Conservation (phyloP, 2,113 vertebrate genomes). For the Orthonyx spaldingii region DNA sequence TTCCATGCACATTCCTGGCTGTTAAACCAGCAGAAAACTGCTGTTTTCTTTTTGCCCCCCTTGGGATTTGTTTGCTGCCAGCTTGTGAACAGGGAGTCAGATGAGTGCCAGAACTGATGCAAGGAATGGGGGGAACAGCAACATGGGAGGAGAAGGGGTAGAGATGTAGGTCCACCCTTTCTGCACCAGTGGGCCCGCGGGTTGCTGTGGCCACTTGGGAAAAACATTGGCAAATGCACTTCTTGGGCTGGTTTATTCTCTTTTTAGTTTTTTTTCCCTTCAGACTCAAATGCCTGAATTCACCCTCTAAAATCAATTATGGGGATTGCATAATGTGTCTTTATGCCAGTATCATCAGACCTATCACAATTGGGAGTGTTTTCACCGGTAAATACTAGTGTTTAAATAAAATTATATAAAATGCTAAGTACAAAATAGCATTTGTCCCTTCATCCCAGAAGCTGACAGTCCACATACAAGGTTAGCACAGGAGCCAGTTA, state of each 20-base stretch:
- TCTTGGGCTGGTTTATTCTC: not conserved
- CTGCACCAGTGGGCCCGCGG: not conserved
- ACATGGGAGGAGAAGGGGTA: not conserved
- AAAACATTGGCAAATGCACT: not conserved
- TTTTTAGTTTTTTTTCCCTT: not conserved
- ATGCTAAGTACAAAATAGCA: not conserved
- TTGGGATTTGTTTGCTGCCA: not conserved
- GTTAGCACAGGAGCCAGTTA: not conserved
- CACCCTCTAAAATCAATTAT: not conserved
- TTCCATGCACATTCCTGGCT: not conserved
- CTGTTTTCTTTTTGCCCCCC: not conserved
- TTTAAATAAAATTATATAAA: not conserved
- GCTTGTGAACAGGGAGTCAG: not conserved
- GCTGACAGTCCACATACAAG: not conserved
- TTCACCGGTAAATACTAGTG: not conserved
- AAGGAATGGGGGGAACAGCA: not conserved
- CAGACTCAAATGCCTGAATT: not conserved
- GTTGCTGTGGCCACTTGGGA: not conserved
- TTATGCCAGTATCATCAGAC: not conserved
- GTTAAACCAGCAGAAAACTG: not conserved
- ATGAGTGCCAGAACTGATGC: not conserved
- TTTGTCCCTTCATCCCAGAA: fast-evolving
- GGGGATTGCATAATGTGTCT: not conserved
- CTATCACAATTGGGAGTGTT: not conserved
- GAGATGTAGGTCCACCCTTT: not conserved